phyloP scores from a whole-genome alignment of 2,888 invertebrate species.

The Anarsia innoxiella region DNA sequence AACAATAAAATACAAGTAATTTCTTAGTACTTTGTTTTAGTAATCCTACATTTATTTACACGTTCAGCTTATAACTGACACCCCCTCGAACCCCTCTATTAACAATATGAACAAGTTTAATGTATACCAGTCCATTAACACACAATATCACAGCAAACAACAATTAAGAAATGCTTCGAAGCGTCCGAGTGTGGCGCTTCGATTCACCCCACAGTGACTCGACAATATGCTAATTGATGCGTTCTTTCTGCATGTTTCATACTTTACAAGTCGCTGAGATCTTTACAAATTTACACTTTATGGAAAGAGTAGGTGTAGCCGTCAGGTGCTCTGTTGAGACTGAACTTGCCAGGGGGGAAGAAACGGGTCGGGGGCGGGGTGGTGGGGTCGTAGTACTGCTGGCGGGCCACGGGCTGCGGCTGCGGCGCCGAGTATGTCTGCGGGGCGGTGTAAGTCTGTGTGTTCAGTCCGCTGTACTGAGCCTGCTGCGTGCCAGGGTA shows the following conservation, averaged over 20 bases:
- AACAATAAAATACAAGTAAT: slow-evolving; percentile 16
- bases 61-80: slow-evolving; percentile 45
- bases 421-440: slow-evolving; percentile 31
- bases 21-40: slow-evolving; percentile 4
- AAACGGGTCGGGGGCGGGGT: slow-evolving; percentile 84
- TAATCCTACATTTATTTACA: slow-evolving; percentile 66
- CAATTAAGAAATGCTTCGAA: slow-evolving; percentile 68
- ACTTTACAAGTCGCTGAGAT: slow-evolving; percentile 52
- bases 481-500: slow-evolving; percentile 67
- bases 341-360: slow-evolving; percentile 90
- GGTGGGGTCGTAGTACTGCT: slow-evolving; percentile 72
- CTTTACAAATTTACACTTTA: slow-evolving; percentile 68
- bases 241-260: slow-evolving; percentile 51
- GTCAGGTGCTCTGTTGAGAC: slow-evolving; percentile 89
- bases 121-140: slow-evolving; percentile 63
- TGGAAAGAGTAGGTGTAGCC: slow-evolving; percentile 92
- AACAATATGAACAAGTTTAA: slow-evolving; percentile 52
- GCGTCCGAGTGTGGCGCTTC: slow-evolving; percentile 40
- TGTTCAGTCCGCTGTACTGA: slow-evolving; percentile 63
- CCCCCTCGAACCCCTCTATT: slow-evolving; percentile 35
- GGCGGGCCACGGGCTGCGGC: slow-evolving; percentile 39
- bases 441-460: slow-evolving; percentile 44
- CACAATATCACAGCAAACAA: slow-evolving; percentile 74
- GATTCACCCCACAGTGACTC: slow-evolving; percentile 57
- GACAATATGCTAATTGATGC: slow-evolving; percentile 62